Base-by-base conservation (phyloP, 2,113 vertebrate genomes). In the Eleginops maclovinus region DNA sequence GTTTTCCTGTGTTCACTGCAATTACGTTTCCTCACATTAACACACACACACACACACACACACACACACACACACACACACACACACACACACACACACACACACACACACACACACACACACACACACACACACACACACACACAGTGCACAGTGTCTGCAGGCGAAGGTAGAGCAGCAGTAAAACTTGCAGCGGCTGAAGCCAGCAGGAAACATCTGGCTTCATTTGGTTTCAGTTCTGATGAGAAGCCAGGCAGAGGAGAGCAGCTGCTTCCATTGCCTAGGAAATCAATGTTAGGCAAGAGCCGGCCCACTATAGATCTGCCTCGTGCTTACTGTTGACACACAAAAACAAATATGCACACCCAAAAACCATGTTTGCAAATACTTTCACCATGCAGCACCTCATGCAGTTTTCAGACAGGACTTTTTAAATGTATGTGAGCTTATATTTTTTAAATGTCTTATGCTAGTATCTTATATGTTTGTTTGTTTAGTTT, bases 181-280 rank as follows among this genome's bases (percentile, higher is more conserved):
- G 69, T 62, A 49, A 79, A 71, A 62, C 72, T 15, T 58, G 51
- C 31, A 44, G 71, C 1, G 50, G 50, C 65, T 59, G 36, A 47
- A 63, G 49, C 62, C 10, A 53, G 74, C 70, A 87, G 85, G 75
- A 89, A 85, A 90, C 87, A 90, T 89, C 88, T 90, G 90, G 84
- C 72, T 88, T 73, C 47, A n/a, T 75, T 91, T 77, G 65, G 19
- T 68, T 79, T 68, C 36, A 58, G 41, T 61, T 75, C 50, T 56
- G 64, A 81, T 56, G 66, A 75, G 31, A 61, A 44, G 54, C 63
- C 21, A 61, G 60, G 15, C 12, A 31, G 62, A 72, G 69, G 22
- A 68, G 28, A 79, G 36, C 85, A 85, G 81, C 79, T 85, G 81
- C 71, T 81, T 67, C 11, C 28, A 56, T 89, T 86, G 82, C 64